phyloP scores from a whole-genome alignment of 2,888 invertebrate species.

The Drosophila paramelanica region DNA sequence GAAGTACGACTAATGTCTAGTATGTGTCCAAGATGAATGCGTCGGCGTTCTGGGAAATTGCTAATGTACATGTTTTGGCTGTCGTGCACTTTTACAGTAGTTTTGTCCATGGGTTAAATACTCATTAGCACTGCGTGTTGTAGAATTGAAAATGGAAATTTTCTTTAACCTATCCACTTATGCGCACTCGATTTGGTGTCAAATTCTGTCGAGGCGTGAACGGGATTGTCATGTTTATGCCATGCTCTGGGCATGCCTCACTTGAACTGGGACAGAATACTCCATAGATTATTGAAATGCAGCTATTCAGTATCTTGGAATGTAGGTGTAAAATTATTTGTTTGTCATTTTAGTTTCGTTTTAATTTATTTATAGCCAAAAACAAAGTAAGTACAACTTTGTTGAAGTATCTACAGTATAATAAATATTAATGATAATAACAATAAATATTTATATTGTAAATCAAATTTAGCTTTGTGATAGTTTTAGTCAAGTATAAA shows the following conservation, averaged over 20 bases:
- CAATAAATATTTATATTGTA: no score
- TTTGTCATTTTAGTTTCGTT: no score
- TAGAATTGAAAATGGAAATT: constrained; percentile 26
- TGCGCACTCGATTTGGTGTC: constrained; percentile 63
- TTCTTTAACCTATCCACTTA: constrained; percentile 14
- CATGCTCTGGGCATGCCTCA: constrained; percentile 55
- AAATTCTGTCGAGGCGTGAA: constrained; percentile 65
- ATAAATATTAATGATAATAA: no score
- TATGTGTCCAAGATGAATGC: constrained; percentile 72
- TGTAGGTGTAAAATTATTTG: not conserved
- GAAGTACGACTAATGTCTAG: not conserved
- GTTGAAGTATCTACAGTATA: not conserved
- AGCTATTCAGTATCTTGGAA: not conserved
- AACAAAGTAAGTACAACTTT: not conserved
- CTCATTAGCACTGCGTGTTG: constrained; percentile 39
- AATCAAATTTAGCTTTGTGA: no score
- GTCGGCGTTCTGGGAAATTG: constrained; percentile 84
- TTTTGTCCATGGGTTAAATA: constrained; percentile 35
- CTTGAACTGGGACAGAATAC: not conserved
- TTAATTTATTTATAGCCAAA: no score
- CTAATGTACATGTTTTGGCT: constrained; percentile 59
- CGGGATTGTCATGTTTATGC: constrained; percentile 71
- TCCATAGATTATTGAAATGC: not conserved
- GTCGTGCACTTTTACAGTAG: constrained; percentile 38
- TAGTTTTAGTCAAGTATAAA: no score